Percentiles rank a stretch among this genome's conserved stretches.
Evolutionary conservation across 2,797 vertebrate genomes (phyloP).

Genomic region (Euphonia xanthogaster): DNA sequence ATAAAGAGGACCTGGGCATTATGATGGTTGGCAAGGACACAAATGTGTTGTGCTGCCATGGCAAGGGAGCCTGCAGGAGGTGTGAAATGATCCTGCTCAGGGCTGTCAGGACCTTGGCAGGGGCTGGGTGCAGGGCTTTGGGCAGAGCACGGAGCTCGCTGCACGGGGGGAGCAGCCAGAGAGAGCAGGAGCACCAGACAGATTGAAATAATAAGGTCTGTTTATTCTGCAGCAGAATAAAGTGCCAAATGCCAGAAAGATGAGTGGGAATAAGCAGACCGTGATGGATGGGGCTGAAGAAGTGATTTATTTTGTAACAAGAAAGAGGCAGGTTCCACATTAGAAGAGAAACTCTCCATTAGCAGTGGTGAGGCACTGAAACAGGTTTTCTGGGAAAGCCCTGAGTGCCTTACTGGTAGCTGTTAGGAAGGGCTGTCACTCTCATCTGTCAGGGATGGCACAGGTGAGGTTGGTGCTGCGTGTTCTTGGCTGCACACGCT

Average conservation of each 20-base stretch:
- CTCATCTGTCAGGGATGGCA: background rate
- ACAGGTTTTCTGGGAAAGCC: background rate
- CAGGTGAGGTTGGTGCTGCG: background rate
- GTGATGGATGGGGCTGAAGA: background rate
- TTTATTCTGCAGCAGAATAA: slow-evolving; percentile 22
- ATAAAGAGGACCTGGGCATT: background rate
- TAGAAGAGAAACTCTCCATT: background rate
- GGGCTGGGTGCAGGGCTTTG: background rate
- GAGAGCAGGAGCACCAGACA: background rate
- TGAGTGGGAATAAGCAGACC: slow-evolving; percentile 40
- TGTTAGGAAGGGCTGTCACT: background rate
- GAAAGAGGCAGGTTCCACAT: background rate
- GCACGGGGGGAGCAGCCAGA: background rate
- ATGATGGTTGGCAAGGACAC: background rate
- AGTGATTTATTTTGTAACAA: slow-evolving; percentile 32
- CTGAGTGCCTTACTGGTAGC: background rate
- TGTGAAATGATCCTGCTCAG: background rate
- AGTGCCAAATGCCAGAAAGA: slow-evolving; percentile 24
- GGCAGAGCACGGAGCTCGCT: background rate
- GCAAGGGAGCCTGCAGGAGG: background rate
- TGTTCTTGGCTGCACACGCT: background rate
- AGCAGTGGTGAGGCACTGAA: background rate
- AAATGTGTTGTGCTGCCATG: background rate
- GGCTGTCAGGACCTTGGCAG: background rate
- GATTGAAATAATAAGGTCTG: slow-evolving; percentile 36